Base-by-base conservation (phyloP, 2,113 vertebrate species). In the Mustela lutreola region DNA sequence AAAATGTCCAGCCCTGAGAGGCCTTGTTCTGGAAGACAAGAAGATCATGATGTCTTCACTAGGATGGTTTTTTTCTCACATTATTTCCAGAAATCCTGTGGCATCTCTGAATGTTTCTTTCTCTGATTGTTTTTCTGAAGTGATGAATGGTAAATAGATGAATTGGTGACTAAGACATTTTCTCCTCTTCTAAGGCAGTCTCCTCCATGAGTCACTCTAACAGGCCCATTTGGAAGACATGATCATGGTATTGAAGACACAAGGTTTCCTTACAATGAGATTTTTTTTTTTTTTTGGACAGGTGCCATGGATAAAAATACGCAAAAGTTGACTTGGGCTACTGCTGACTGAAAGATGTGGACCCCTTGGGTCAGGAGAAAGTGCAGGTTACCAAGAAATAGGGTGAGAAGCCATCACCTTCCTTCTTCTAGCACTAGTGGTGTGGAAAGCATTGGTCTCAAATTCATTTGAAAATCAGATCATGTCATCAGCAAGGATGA, bases 201-300 rank as follows among this genome's bases (percentile, higher is more conserved):
- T 97, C 42, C 42, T 96, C 97, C 82, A 87, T 89, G 96, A 98
- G 97, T 96, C 88, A 96, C 97, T 98, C 97, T 97, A 98, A 78
- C 89, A 97, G 98, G 98, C 81, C 91, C 82, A 62, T 85, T 31
- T 93, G 95, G 79, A 97, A 97, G 84, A 96, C 88, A 96, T 81
- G 9, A 97, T 83, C 80, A 50, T 42, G 86, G 96, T n/a, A 9
- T 97, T 98, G 96, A 96, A 96, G 97, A 98, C 98, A 97, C 95
- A 97, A 97, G 95, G 91, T 95, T 96, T 98, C 95, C 91, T 50
- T 98, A 98, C 97, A 97, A 95, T 94, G 97, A 96, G 92, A 97
- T 98, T 97, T 97, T 98, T 95, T 73, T 98, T 95, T 73, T 39
- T 19, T 36, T 70, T 78, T 79, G 88, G 92, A 39, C 31, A 94